Base-by-base conservation (phyloP, 1,140 invertebrate species). In the Orussus abietinus region DNA sequence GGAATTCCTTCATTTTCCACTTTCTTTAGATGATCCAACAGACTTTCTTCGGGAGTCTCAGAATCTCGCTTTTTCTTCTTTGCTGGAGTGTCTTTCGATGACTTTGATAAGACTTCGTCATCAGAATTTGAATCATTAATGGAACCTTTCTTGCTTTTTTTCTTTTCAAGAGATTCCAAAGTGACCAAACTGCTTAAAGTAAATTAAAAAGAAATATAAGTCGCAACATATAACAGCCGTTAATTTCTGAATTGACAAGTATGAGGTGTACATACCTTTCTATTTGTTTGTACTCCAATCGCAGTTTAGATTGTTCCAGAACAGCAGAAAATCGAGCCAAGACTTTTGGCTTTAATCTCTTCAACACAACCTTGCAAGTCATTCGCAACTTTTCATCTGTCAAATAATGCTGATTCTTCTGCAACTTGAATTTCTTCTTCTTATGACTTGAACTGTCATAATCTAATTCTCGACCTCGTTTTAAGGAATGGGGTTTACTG, bases 1-100 rank as follows among this genome's bases (percentile, higher is more conserved):
- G 15, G 4, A 9, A 33, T 19, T 12, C 51, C 31, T 6, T 36
- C 50, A 10, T 66, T 55, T 15, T 59, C 39, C 5, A 53, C 30
- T 38, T 36, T 62, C 10, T 51, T 43, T 25, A 64, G 49, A 22
- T 62, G 58, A 50, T 66, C 51, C 38, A 62, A 29, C 7, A 59
- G 43, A 32, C 55, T 48, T 7, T 66, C 63, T 18, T 66, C 50
- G 4, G 39, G 33, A 25, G 59, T 51, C 42, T 53, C 36, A 6
- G 28, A 38, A 4, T 6, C 10, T 42, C 29, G 15, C 28, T 39
- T 46, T 48, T 13, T 36, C 43, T 38, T 34, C 45, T 42, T 42
- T 50, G 42, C 19, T 32, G 31, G 39, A n/a, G 17, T 42, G 38
- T 40, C 43, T 48, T 40, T 49, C 29, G 13, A 47, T n/a, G 1